phyloP scores from a whole-genome alignment of 1,140 invertebrate species.

The Drosophila ogumai region DNA sequence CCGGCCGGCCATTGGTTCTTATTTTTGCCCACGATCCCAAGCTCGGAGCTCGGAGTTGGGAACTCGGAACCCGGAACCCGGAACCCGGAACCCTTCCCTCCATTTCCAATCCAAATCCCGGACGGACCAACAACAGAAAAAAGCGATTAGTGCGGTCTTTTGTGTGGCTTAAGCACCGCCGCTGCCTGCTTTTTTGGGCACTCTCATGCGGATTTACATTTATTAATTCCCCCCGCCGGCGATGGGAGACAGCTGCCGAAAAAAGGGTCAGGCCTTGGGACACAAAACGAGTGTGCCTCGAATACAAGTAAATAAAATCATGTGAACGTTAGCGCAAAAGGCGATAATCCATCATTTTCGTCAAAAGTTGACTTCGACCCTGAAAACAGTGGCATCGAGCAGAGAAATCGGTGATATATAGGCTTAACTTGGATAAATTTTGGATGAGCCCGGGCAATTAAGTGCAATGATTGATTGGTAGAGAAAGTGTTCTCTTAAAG shows the following conservation, averaged over 20 bases:
- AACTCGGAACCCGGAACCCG: constrained; percentile 3
- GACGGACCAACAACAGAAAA: constrained; percentile 23
- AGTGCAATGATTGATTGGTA: constrained; percentile 13
- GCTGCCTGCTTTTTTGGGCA: constrained; percentile 33
- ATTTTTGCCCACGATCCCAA: constrained; percentile 10
- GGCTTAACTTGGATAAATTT: background rate
- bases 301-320: constrained; percentile 56
- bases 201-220: constrained; percentile 69
- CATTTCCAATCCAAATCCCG: constrained; percentile 43
- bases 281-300: constrained; percentile 6
- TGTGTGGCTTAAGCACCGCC: constrained; percentile 58
- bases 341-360: constrained; percentile 73
- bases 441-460: constrained; percentile 5
- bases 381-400: constrained; percentile 15
- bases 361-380: constrained; percentile 36
- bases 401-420: background rate
- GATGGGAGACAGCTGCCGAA: constrained; percentile 30
- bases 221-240: constrained; percentile 58
- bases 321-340: constrained; percentile 36
- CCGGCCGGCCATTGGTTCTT: constrained; percentile 15
- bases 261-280: constrained; percentile 43
- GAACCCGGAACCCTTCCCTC: too few species aligned
- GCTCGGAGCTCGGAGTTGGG: background rate
- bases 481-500: background rate
- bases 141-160: constrained; percentile 70